Evolutionary conservation across 2,113 vertebrate genomes (phyloP).

Genomic region (Xiphophorus maculatus): DNA sequence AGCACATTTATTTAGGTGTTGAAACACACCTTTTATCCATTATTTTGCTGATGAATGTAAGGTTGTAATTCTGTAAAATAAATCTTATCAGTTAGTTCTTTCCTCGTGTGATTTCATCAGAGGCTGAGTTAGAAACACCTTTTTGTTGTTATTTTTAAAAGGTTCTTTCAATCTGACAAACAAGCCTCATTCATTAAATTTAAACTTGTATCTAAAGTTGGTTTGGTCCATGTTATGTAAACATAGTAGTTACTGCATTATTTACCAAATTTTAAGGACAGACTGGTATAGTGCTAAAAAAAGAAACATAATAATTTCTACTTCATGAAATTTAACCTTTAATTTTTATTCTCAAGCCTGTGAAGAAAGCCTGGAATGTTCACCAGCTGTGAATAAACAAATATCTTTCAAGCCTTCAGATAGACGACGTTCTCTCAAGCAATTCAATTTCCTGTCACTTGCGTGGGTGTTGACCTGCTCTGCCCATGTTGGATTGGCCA

Average conservation of each 20-base stretch:
- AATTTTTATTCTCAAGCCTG: conserved; percentile 50
- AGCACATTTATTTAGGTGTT: too few species aligned
- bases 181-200: neutral
- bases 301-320: conserved; percentile 25
- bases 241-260: neutral
- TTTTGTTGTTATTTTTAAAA: neutral
- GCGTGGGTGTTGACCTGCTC: conserved; percentile 81
- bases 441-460: conserved; percentile 82
- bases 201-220: neutral
- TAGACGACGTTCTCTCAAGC: conserved; percentile 71
- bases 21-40: too few species aligned
- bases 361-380: conserved; percentile 61
- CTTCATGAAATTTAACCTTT: conserved; percentile 42
- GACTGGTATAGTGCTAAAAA: conserved; percentile 6
- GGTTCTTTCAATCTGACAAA: too few species aligned
- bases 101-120: neutral
- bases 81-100: neutral
- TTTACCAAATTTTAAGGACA: conserved; percentile 46
- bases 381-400: conserved; percentile 78
- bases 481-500: conserved; percentile 75
- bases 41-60: too few species aligned
- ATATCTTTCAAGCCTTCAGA: conserved; percentile 80
- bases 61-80: neutral
- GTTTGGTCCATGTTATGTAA: neutral
- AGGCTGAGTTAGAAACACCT: neutral